Conservation (phyloP, 2,113 vertebrate genomes). For the Pica pica region DNA sequence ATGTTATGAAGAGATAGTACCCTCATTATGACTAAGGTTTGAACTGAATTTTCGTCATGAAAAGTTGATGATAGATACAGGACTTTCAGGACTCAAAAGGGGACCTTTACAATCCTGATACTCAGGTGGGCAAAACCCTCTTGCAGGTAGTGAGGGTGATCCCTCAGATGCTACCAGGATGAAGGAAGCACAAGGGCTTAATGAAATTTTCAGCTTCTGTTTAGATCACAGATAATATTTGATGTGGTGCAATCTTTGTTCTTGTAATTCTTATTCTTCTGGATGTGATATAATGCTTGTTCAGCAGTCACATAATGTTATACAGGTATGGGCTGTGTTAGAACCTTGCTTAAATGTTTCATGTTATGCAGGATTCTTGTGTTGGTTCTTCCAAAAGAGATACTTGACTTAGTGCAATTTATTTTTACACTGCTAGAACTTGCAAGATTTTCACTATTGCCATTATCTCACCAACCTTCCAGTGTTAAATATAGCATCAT, state of each 20-base stretch:
- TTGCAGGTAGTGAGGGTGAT: background rate
- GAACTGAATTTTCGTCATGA: background rate
- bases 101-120: background rate
- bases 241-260: background rate
- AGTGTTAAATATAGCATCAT: accelerated
- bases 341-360: background rate
- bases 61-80: background rate
- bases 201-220: background rate
- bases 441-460: background rate
- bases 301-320: background rate
- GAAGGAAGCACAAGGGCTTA: background rate
- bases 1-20: background rate
- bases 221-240: background rate
- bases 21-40: background rate
- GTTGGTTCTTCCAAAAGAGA: background rate
- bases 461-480: background rate
- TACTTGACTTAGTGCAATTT: background rate
- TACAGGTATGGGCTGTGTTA: background rate
- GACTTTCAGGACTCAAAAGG: background rate
- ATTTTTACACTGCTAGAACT: background rate
- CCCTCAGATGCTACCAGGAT: background rate
- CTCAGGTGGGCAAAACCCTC: background rate
- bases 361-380: background rate
- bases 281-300: background rate
- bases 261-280: background rate